Base-by-base conservation (phyloP, 2,888 invertebrate species). In the Julus scandinavius region DNA sequence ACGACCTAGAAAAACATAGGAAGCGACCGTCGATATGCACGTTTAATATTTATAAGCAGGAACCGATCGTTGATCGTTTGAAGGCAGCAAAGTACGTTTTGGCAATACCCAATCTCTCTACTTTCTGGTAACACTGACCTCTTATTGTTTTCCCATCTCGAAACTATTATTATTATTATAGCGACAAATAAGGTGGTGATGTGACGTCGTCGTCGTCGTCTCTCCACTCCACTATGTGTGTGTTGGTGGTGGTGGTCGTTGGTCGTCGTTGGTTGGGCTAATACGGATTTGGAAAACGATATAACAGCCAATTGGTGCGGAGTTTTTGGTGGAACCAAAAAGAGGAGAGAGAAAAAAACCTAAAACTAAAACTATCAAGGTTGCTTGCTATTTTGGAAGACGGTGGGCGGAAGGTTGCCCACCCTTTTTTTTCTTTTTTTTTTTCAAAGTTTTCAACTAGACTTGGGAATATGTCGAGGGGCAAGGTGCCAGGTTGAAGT, bases 391-490 rank as follows among this genome's bases (percentile, higher is more conserved):
- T 72, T 72, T 72, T 72, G 9, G 72, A 72, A 29, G 72, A 29
- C 72, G 7, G 72, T 72, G 72, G 72, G 72, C 72, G 72, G 72
- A 72, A 72, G 72, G 72, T 72, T 72, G 72, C 72, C 72, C 72
- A 72, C 72, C 72, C 72, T 72, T 72, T 72, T 29, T 29, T 20
- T 72, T 72, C 1, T 29, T 29, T 29, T 29, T 29, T 29, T 29
- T 29, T 29, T 29, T 29, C 29, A 1, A 29, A 29, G 29, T 29
- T 29, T 29, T 29, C 29, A 29, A 9, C 72, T 11, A 72, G 72
- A 72, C 72, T 29, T 29, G 63, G n/a, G 20, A 4, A 20, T 29
- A 11, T 1, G 1, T 29, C 72, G 29, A 72, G 72, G 72, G 72
- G 72, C 72, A 72, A 72, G 72, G 72, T 72, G 72, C 72, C 72